A percentile compares a stretch with the other conserved stretches of the same genome.
phyloP scores from a whole-genome alignment of 2,113 vertebrate species.

The Mastomys coucha region DNA sequence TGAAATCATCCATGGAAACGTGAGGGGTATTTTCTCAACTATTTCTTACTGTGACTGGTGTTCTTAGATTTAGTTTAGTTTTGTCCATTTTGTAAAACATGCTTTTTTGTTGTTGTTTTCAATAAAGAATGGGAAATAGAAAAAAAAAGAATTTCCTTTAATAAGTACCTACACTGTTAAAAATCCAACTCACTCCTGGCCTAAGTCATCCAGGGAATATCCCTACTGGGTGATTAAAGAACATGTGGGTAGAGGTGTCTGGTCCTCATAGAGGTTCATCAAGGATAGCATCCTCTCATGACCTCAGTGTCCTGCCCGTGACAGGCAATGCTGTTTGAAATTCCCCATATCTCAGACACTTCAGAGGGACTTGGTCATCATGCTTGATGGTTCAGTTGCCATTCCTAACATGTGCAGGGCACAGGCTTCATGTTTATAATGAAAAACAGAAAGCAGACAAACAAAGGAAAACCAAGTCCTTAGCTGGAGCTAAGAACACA shows the following conservation, averaged over 20 bases:
- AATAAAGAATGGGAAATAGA: no score
- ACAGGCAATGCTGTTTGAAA: not conserved
- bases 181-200: not conserved
- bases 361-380: fast-evolving
- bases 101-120: no score
- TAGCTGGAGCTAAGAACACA: fast-evolving
- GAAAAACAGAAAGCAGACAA: not conserved
- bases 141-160: no score
- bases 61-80: no score
- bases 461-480: no score
- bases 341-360: fast-evolving
- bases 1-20: no score
- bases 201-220: not conserved
- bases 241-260: fast-evolving
- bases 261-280: no score
- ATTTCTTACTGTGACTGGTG: no score
- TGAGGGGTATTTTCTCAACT: no score
- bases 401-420: not conserved
- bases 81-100: no score
- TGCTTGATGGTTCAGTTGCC: fast-evolving
- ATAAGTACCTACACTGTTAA: not conserved
- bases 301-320: no score
- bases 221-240: not conserved
- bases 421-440: not conserved
- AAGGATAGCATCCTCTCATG: fast-evolving